A percentile compares a stretch with the other conserved stretches of the same genome.
phyloP scores from a whole-genome alignment of 2,888 invertebrate genomes.

The Mythimna impura region DNA sequence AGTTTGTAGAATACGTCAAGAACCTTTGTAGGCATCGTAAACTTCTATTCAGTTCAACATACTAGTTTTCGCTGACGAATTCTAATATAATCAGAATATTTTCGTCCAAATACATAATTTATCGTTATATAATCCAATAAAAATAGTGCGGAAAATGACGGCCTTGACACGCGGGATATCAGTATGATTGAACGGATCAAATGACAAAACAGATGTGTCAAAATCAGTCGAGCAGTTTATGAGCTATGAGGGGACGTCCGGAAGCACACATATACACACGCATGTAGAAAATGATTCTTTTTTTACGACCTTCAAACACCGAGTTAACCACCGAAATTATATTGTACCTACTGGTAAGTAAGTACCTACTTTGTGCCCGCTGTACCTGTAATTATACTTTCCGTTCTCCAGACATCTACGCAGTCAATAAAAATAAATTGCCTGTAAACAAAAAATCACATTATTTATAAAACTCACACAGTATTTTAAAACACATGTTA shows the following conservation, averaged over 20 bases:
- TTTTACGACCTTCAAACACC: conserved; percentile 21
- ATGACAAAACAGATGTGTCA: conserved; percentile 41
- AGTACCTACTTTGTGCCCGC: neutral
- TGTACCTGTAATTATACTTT: conserved; percentile 17
- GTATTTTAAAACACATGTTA: conserved; percentile 25
- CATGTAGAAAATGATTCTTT: conserved; percentile 26
- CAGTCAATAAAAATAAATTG: conserved; percentile 1
- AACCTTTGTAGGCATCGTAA: neutral
- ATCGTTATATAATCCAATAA: neutral
- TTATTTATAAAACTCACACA: neutral
- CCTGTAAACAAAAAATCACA: conserved; percentile 7
- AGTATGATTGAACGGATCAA: conserved; percentile 50
- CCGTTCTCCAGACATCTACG: neutral
- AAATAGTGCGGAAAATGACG: conserved; percentile 5
- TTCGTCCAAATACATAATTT: neutral
- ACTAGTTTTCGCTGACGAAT: neutral
- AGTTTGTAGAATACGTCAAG: neutral
- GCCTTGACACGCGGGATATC: conserved; percentile 38
- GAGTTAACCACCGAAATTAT: conserved; percentile 39
- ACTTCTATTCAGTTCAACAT: conserved; percentile 1
- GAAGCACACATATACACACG: conserved; percentile 31
- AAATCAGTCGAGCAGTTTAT: conserved; percentile 49
- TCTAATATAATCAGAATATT: neutral
- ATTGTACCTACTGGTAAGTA: neutral
- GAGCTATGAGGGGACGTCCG: conserved; percentile 50